These are phyloP conservation scores for Ophraella communa DNA, from an alignment of 2,888 invertebrate species.

Conservation along the genomic window DNA sequence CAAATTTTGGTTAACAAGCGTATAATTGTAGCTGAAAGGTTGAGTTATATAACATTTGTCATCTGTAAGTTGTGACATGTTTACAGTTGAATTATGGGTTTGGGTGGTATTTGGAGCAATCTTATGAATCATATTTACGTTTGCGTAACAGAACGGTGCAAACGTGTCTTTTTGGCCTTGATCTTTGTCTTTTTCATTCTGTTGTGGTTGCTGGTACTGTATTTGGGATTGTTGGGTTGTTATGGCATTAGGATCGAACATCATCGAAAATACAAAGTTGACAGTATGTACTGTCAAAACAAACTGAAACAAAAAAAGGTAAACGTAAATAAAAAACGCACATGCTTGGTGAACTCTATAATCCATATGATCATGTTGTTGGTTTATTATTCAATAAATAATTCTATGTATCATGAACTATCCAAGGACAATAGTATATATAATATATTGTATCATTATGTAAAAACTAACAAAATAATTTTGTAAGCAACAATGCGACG, in stretches of 20 bases:
- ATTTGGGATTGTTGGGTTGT: constrained; percentile 59
- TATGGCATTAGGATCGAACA: constrained; percentile 61
- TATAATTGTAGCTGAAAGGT: constrained; percentile 81
- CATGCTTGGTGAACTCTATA: background rate
- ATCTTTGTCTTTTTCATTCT: constrained; percentile 53
- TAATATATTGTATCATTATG: too few species aligned
- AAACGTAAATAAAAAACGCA: background rate
- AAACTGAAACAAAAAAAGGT: background rate
- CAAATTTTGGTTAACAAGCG: constrained; percentile 83
- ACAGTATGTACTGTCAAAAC: constrained; percentile 14
- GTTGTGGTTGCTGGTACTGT: constrained; percentile 53
- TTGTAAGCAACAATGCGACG: too few species aligned
- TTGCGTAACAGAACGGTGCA: constrained; percentile 74
- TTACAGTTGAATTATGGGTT: constrained; percentile 63
- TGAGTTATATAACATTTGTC: constrained; percentile 80
- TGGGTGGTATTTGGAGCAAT: constrained; percentile 59
- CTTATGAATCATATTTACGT: constrained; percentile 74
- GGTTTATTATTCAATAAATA: too few species aligned
- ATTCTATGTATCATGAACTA: too few species aligned
- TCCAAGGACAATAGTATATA: too few species aligned
- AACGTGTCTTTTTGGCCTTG: constrained; percentile 62
- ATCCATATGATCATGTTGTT: too few species aligned
- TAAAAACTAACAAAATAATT: too few species aligned
- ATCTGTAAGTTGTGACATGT: constrained; percentile 73
- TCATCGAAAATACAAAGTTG: constrained; percentile 39